phyloP scores from a whole-genome alignment of 2,797 vertebrate genomes.

The Liasis olivaceus region DNA sequence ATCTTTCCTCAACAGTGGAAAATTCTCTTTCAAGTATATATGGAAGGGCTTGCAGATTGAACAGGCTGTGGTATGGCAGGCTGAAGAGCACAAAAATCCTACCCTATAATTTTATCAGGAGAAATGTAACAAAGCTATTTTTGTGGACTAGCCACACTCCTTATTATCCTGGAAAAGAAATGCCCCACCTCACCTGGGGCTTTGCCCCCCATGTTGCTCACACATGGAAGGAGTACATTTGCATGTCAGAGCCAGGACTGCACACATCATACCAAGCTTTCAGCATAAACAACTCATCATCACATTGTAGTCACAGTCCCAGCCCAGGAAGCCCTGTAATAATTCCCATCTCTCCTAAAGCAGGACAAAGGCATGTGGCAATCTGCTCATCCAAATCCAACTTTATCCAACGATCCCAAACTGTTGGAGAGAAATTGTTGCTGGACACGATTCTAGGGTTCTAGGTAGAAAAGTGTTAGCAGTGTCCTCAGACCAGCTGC shows the following conservation, averaged over 20 bases:
- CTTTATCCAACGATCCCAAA: not conserved
- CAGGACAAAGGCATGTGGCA: not conserved
- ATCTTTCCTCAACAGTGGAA: not conserved
- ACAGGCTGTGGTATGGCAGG: not conserved
- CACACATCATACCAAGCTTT: not conserved
- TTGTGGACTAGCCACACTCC: not conserved
- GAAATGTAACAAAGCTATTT: not conserved
- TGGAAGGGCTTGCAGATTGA: not conserved
- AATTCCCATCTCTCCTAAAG: not conserved
- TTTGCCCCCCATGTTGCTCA: not conserved
- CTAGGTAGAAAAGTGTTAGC: not conserved
- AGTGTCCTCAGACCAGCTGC: not conserved
- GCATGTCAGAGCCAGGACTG: not conserved
- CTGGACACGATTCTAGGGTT: not conserved
- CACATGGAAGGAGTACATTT: not conserved
- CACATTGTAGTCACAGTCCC: not conserved
- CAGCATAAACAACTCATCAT: not conserved
- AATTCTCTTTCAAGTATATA: not conserved
- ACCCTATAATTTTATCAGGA: not conserved
- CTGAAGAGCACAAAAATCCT: not conserved
- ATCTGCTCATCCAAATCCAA: not conserved
- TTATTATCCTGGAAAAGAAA: not conserved
- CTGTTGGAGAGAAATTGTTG: not conserved
- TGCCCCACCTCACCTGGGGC: not conserved
- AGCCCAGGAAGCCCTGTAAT: not conserved